Evolutionary conservation across 2,888 invertebrate genomes (phyloP).

Genomic region (Melipona bicolor): DNA sequence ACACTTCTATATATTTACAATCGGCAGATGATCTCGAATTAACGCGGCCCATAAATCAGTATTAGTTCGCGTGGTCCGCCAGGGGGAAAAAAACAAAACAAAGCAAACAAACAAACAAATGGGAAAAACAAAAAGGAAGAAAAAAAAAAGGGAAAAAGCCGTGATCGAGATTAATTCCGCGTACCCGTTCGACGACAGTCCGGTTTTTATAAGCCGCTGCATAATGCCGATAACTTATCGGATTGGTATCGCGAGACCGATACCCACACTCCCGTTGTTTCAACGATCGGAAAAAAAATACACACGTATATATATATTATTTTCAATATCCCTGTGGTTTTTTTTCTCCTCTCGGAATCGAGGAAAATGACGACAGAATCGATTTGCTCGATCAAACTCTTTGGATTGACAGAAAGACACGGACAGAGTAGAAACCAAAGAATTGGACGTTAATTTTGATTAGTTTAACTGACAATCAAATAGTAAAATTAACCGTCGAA

Average conservation of each 20-base stretch:
- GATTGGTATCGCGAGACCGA: slow-evolving; percentile 56
- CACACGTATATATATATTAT: neutral
- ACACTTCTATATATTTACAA: slow-evolving; percentile 58
- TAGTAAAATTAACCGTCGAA: too few species aligned
- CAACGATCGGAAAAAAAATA: slow-evolving; percentile 19
- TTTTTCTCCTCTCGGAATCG: neutral
- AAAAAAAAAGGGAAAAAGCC: slow-evolving; percentile 46
- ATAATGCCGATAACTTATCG: slow-evolving; percentile 72
- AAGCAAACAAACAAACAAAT: neutral
- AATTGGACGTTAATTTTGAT: too few species aligned
- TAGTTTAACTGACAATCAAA: too few species aligned
- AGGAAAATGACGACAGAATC: too few species aligned
- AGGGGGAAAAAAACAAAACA: slow-evolving; percentile 31
- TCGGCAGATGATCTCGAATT: slow-evolving; percentile 67
- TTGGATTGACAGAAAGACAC: too few species aligned
- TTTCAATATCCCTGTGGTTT: slow-evolving; percentile 2
- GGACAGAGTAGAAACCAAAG: too few species aligned
- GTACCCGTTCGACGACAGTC: slow-evolving; percentile 67
- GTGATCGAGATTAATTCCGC: slow-evolving; percentile 67
- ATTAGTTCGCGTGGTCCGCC: slow-evolving; percentile 54
- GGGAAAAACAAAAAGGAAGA: slow-evolving; percentile 20
- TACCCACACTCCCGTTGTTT: slow-evolving; percentile 33
- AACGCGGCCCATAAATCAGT: slow-evolving; percentile 69
- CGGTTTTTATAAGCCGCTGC: slow-evolving; percentile 71
- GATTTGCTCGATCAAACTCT: too few species aligned